Conservation (phyloP, 2,888 invertebrate species). For the Pseudococcus longispinus region DNA sequence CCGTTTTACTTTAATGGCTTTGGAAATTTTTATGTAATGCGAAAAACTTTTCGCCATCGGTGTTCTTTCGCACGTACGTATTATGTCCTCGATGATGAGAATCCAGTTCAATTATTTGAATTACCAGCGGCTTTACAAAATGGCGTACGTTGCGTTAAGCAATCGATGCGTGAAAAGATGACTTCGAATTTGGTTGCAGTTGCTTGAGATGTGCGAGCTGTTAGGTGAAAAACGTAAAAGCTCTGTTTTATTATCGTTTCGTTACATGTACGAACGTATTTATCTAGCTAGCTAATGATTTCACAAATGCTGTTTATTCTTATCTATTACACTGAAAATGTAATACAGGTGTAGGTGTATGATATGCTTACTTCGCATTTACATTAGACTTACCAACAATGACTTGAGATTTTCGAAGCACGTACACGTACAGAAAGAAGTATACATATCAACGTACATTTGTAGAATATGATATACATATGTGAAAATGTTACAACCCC, state of each 20-base stretch:
- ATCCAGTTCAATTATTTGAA: not conserved
- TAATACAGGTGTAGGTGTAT: no score
- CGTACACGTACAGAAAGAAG: not conserved
- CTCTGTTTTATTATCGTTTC: not conserved
- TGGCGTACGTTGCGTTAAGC: not conserved
- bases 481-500: not conserved
- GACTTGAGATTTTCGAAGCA: not conserved
- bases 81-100: not conserved
- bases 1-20: not conserved
- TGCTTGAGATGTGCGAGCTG: not conserved
- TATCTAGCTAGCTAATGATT: no score
- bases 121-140: not conserved
- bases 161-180: no score
- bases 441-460: not conserved
- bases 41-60: not conserved
- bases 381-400: not conserved
- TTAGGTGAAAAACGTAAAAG: not conserved
- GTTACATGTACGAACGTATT: not conserved
- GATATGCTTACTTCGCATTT: not conserved
- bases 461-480: not conserved
- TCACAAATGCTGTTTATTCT: no score
- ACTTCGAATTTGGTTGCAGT: no score
- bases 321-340: no score
- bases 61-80: not conserved
- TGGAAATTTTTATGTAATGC: slow-evolving; percentile 9